phyloP scores from a whole-genome alignment of 2,113 vertebrate genomes.

The Xiphophorus maculatus region DNA sequence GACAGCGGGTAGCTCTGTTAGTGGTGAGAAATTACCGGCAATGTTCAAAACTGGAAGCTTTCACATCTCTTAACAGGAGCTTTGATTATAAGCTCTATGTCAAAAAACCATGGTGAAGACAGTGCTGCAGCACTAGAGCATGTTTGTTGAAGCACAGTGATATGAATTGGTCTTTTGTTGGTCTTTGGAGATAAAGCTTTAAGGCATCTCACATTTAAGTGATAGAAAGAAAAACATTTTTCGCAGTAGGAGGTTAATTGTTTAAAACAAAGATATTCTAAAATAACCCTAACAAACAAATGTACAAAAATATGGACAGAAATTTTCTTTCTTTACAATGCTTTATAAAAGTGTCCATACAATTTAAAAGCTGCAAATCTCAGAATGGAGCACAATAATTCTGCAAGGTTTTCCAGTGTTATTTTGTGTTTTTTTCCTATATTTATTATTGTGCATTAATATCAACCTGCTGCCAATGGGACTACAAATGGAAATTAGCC shows the following conservation, averaged over 20 bases:
- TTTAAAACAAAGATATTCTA: background rate
- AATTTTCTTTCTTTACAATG: background rate
- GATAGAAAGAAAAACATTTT: constrained; percentile 45
- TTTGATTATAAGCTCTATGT: constrained; percentile 58
- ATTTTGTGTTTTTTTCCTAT: no score
- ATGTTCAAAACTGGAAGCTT: constrained; percentile 63
- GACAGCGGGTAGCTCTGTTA: constrained; percentile 70
- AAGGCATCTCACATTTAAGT: constrained; percentile 40
- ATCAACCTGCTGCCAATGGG: no score
- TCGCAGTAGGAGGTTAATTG: constrained; percentile 11
- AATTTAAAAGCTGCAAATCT: background rate
- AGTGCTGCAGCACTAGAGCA: constrained; percentile 41
- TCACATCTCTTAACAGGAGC: constrained; percentile 59
- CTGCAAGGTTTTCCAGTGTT: background rate
- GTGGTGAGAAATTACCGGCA: constrained; percentile 68
- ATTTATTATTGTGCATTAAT: no score
- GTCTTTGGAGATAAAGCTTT: constrained; percentile 34
- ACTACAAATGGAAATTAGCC: no score
- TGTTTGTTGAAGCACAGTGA: constrained; percentile 55
- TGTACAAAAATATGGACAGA: background rate
- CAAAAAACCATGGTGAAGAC: constrained; percentile 35
- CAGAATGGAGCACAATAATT: background rate
- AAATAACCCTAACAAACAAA: background rate
- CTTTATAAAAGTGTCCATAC: background rate
- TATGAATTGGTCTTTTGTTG: constrained; percentile 38